Conservation (phyloP, 1,140 invertebrate genomes). For the Sycophila sp. region DNA sequence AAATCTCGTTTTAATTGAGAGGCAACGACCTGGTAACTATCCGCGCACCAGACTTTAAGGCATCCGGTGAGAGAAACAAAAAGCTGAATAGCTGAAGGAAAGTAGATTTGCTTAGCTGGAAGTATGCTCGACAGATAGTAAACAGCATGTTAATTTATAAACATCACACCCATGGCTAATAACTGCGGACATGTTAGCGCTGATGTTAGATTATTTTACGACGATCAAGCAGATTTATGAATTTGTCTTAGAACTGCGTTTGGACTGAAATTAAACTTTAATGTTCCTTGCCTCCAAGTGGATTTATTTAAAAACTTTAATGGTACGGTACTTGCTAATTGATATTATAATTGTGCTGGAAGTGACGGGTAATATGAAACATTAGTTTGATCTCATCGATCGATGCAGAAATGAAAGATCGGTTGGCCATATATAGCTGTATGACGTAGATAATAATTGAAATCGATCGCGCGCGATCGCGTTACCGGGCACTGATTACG, state of each 20-base stretch:
- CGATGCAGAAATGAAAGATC: neutral
- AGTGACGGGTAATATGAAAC: too few species aligned
- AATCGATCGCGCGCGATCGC: neutral
- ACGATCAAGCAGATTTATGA: too few species aligned
- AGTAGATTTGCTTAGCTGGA: neutral
- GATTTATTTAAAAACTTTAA: too few species aligned
- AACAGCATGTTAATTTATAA: slow-evolving; percentile 47
- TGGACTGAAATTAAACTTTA: too few species aligned
- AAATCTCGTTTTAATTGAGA: slow-evolving; percentile 1
- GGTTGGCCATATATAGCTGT: neutral
- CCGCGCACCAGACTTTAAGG: neutral
- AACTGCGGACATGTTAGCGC: too few species aligned
- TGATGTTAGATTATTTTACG: too few species aligned
- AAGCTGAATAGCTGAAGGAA: neutral
- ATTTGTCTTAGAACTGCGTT: too few species aligned
- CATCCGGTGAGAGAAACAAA: neutral
- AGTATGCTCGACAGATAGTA: slow-evolving; percentile 35
- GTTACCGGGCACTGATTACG: neutral
- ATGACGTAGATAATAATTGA: neutral
- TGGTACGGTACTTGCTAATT: too few species aligned
- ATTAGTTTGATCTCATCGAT: too few species aligned
- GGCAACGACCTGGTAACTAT: neutral
- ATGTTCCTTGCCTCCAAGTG: too few species aligned
- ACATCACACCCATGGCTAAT: slow-evolving; percentile 42
- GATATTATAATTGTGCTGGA: too few species aligned